Evolutionary conservation across 2,888 invertebrate species (phyloP), one percentile per base, ranked within the genome.

Genomic region (Scotopteryx bipunctaria): DNA sequence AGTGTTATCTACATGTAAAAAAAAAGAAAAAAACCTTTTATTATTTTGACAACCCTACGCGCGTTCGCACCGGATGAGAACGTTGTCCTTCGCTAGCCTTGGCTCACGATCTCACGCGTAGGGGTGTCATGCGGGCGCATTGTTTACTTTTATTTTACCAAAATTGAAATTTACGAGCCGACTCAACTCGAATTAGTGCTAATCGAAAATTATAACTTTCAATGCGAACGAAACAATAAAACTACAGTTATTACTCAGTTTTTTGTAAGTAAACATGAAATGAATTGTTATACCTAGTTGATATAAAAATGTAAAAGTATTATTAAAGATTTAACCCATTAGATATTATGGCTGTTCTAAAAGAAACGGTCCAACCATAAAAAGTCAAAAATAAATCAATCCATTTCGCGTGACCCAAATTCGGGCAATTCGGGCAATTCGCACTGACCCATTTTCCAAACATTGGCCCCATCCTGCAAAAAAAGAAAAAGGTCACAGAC

Each of bases 61-160:
- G 31, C 43, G 36, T 49, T 57, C 55, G 60, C 59, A 62, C 64
- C 67, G 68, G 69, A 66, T 61, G 84, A 61, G 83, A 78, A 76
- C 82, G 79, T 78, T 87, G 86, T 86, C 86, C 86, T 87, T 86
- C 85, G 73, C 76, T 81, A 86, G 86, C 86, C 86, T 86, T 86
- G 87, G 79, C 74, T 81, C 71, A 59, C 57, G 64, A 71, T 70
- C 70, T 68, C 61, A 63, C 63, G 58, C 61, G 33, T 74, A 81
- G 78, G 80, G 81, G 49, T 79, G 80, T 58, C 75, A 78, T 77
- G 74, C 77, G 77, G 77, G 79, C 61, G 37, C 63, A 71, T 67
- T 73, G 55, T 67, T 66, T 16, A 25, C 67, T 29, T 59, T 66
- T 66, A 23, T 64, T 69, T 67, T 67, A 69, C 64, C n/a, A 57